Evolutionary conservation across 2,113 vertebrate genomes (phyloP).

Genomic region (Solea senegalensis): DNA sequence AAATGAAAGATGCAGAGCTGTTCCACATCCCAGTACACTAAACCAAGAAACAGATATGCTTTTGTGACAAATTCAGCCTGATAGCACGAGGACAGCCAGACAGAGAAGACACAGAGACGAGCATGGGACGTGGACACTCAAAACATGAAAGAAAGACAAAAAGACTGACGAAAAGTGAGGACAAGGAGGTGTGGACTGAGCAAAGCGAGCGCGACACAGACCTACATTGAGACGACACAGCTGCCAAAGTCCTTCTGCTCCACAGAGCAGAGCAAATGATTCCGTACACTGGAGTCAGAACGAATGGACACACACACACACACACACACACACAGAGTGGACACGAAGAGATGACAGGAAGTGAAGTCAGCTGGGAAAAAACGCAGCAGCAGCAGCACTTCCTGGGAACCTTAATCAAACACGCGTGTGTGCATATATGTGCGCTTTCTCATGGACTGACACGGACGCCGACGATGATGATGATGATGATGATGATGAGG

Average conservation of each 20-base stretch:
- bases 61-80: neutral
- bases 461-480: conserved; percentile 40
- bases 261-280: neutral
- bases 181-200: neutral
- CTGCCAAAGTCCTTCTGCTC: neutral
- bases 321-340: conserved; percentile 9
- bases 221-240: conserved; percentile 35
- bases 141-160: neutral
- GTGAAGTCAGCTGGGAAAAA: conserved; percentile 26
- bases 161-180: neutral
- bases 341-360: conserved; percentile 40
- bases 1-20: neutral
- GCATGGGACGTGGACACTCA: neutral
- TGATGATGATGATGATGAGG: conserved; percentile 44
- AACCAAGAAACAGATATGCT: neutral
- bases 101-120: neutral
- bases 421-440: neutral
- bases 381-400: conserved; percentile 8
- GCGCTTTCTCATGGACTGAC: neutral
- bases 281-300: neutral
- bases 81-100: neutral
- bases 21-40: neutral
- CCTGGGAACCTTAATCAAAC: conserved; percentile 21
- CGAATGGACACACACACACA: neutral
- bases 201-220: conserved; percentile 1